Base-by-base conservation (phyloP, 2,888 invertebrate genomes). In the Barypeithes pellucidus region DNA sequence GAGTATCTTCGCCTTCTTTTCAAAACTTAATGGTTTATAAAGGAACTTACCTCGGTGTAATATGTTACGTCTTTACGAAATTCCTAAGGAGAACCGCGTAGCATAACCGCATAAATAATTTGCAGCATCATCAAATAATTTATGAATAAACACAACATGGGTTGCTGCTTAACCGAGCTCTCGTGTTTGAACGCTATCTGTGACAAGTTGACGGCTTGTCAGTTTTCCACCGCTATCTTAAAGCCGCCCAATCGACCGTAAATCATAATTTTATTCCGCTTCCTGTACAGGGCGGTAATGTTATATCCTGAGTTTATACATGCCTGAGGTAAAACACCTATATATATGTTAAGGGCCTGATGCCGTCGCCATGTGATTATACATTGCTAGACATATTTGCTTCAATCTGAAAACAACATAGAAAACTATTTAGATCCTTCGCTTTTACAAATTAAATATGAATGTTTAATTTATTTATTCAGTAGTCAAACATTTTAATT, bases 171-270 rank as follows among this genome's bases (percentile, higher is more conserved):
- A 68, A 68, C 73, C 68, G 62, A 68, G 73, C 73, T 47, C 67
- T 67, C 62, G 54, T 68, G 68, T 73, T 63, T 39, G 47, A 73
- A 73, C 68, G 68, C 65, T 73, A 73, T 73, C 73, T 69, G 69
- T 73, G 73, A 73, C 73, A 73, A 66, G 69, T 69, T 73, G 73
- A 73, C 73, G 69, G 73, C 69, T 52, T 73, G 69, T 73, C 73
- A 60, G 61, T 41, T 57, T 59, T 36, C 14, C 22, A 41, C 62
- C 67, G 72, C 72, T 67, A 72, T 72, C 72, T 62, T 61, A 36
- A 61, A 66, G 54, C 62, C 59, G 68, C 67, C 45, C 59, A 68
- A 73, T 73, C 67, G 68, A 68, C 68, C 63, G 63, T 67, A 67
- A 68, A 68, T 73, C 67, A 73, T 67, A 73, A 68, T 63, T 72